Base-by-base conservation (phyloP, 1,140 invertebrate species). In the Penaeus vannamei region DNA sequence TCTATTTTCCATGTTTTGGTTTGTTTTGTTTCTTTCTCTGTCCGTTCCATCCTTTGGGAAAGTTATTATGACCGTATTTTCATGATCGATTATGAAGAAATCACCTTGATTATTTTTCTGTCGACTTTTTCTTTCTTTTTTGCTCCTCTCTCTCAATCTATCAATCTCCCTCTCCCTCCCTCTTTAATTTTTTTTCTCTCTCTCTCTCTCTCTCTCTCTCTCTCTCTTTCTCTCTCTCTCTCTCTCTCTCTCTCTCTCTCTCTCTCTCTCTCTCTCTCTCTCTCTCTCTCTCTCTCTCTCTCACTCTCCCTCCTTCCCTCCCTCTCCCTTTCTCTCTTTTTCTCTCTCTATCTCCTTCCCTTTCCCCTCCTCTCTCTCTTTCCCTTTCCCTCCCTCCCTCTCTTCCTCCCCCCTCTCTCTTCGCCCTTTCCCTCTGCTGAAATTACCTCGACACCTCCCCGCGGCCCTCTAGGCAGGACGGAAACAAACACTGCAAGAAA, bases 131-230 rank as follows among this genome's bases (percentile, higher is more conserved):
- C 14, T 10, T 22, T 19, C 8, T 66, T 46, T 36, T 69, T 42
- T 53, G 42, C 64, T 22, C 22, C 32, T 22, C 7, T 32, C 64
- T 17, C 29, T 7, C 19, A 5, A 10, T 62, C 36, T 42, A 22
- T 59, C 60, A n/a, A 22, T 53, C 79, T 61, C 42, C 32, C 42
- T 59, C 42, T 81, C 42, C 32, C 79, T 81, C 42, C 32, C 79
- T 81, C 82, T 84, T n/a, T 84, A 29, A 29, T 20, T 61, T 29
- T 53, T 29, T 64, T 46, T 36, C 26, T 84, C 64, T 69, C 72
- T 36, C 59, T 32, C 64, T 36, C 36, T 62, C 26, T 62, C 72
- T 36, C 83, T 42, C 22, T 42, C 32, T 85, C 32, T 60, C 36
- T 22, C 59, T 72, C 64, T 60, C 22, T 36, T 60, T 64, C 36